Conservation (phyloP, 2,113 vertebrate species). For the Elephantulus edwardii region DNA sequence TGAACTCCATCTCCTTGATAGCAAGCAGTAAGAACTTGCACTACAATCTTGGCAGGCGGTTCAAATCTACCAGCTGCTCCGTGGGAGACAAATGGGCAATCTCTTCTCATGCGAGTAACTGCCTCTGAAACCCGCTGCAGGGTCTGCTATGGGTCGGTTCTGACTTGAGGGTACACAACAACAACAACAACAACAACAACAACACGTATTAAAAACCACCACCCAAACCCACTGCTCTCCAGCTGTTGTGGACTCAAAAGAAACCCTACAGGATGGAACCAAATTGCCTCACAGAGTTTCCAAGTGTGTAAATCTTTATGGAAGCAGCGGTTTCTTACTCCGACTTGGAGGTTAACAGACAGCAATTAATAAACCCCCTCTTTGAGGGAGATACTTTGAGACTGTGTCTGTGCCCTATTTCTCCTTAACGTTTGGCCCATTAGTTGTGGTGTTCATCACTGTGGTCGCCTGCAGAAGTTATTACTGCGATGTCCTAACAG, state of each 20-base stretch:
- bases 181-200: too few relatives aligned
- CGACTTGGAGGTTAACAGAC: too few relatives aligned
- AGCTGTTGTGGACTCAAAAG: neutral
- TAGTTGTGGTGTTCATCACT: accelerated
- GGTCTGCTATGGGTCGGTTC: too few relatives aligned
- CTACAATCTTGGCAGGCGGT: too few relatives aligned
- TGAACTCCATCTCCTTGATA: too few relatives aligned
- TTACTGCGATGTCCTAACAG: accelerated
- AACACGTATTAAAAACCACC: too few relatives aligned
- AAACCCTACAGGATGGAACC: neutral
- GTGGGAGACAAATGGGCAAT: too few relatives aligned
- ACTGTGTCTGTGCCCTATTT: accelerated
- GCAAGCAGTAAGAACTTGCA: too few relatives aligned
- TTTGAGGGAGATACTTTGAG: neutral
- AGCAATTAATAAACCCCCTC: neutral
- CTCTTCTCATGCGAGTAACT: too few relatives aligned
- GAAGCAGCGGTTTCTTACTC: neutral
- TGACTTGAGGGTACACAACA: too few relatives aligned
- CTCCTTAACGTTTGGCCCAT: neutral
- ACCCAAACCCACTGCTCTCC: neutral
- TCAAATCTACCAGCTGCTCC: too few relatives aligned
- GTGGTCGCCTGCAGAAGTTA: accelerated
- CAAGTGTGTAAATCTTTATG: neutral
- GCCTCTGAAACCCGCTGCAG: too few relatives aligned
- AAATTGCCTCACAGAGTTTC: neutral